Evolutionary conservation across 2,797 vertebrate species (phyloP), one percentile per base, ranked within the genome.

Genomic region (Bufotes viridis): DNA sequence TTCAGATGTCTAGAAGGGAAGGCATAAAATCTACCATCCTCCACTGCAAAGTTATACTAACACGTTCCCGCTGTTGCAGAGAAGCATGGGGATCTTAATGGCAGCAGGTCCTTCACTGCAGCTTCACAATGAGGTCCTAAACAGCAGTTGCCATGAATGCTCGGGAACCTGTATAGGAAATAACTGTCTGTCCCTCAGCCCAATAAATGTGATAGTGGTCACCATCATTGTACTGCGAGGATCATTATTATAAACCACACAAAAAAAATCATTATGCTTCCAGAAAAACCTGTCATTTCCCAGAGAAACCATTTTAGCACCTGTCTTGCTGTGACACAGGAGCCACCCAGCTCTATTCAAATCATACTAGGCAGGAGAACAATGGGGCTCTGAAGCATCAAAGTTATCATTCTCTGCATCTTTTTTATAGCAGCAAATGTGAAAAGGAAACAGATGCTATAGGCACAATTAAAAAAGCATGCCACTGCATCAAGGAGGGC

Each of bases 391-490:
- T 58, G 69, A 81, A 81, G 74, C 74, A 78, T 78, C 74, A 78
- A 61, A 61, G 67, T 51, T 81, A 87, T 70, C 72, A 81, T 69
- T 55, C n/a, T 81, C 55, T 15, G 29, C 65, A 87, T 81, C 53
- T 60, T 55, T 69, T 86, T 65, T 84, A 57, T 72, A 58, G 60
- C 69, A 34, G 12, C 29, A 49, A 81, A 81, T 81, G 24, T 74
- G 60, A 74, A 81, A 81, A 80, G 85, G 85, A 87, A 87, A 81
- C 85, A 87, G 85, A 74, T 87, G 85, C 51, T 81, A 74, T 61
- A 60, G 72, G 17, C 26, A 61, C 67, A 7, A 12, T 7, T 53
- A 78, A 75, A 78, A 67, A 53, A 53, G 18, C 15, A 75, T 53
- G 51, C 49, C 20, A 24, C 51, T 76, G 74, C 74, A 76, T 76